Evolutionary conservation across 2,888 invertebrate genomes (phyloP), one percentile per base, ranked within the genome.

Genomic region (Drosophila buzzatii): DNA sequence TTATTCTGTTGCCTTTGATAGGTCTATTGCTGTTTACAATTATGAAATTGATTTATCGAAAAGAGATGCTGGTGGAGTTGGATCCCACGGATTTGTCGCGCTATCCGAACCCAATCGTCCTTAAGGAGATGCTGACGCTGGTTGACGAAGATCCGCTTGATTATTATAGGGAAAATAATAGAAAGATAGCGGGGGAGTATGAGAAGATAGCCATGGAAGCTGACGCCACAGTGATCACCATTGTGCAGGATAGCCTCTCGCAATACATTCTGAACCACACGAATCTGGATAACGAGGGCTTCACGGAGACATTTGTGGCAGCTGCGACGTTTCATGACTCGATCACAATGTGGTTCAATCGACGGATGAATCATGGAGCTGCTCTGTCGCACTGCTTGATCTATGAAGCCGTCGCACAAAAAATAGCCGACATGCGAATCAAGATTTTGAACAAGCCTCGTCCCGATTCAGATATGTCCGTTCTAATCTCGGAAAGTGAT

Each of bases 371-470:
- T 18, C 85, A 82, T 35, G 85, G 85, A 1, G 51, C 75, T 1
- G 44, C 79, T 1, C 9, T 89, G 1, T 35, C 79, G 0, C 7
- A 89, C 0, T 58, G 55, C 2, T n/a, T 86, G 6, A 37, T 74
- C 9, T 81, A 79, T 27, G 76, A 73, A 14, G 63, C 90, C 1
- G 23, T 86, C 14, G 81, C 63, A 12, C 7, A 3, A 4, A 1
- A 6, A 0, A 7, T 77, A 16, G 56, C 42, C 0, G 0, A 33
- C 0, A 37, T 76, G 27, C 55, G 76, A 2, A 85, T 93, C 12
- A 68, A 66, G 59, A 93, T 95, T 2, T 92, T 91, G 52, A 97
- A 97, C 91, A 93, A 95, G 82, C 97, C 97, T 23, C 95, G 96
- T 2, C 0, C 7, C 9, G 63, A 66, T 7, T 12, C 65, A 0